These are phyloP conservation scores for Tipula helvola DNA, from an alignment of 2,888 invertebrate genomes.

Conservation along the genomic window DNA sequence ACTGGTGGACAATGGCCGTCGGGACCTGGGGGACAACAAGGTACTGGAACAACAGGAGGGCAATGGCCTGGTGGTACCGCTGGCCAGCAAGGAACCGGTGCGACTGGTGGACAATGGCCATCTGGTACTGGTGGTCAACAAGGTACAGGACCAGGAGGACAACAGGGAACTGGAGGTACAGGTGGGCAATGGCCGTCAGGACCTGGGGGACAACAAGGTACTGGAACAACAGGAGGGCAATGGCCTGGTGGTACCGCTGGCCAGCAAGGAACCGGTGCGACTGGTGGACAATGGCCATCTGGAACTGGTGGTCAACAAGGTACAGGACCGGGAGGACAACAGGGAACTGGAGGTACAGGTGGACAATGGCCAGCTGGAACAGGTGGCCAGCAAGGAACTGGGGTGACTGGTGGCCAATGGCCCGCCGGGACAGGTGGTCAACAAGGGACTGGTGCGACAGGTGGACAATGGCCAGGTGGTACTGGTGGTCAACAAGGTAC, in stretches of 20 bases:
- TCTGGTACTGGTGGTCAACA: background rate
- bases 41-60: background rate
- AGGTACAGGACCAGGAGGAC: background rate
- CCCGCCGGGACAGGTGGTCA: background rate
- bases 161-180: background rate
- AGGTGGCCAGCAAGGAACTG: background rate
- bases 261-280: background rate
- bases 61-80: background rate
- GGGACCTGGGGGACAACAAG: background rate
- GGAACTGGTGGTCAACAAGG: background rate
- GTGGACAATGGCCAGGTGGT: background rate
- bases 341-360: background rate
- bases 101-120: background rate
- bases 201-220: background rate
- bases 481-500: background rate
- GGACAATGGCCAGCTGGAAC: background rate
- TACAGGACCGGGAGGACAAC: background rate
- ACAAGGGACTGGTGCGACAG: background rate
- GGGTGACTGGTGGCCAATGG: background rate
- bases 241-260: constrained; percentile 5
- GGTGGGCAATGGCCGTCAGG: background rate
- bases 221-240: background rate
- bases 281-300: background rate
- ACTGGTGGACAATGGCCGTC: background rate
- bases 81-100: background rate